Evolutionary conservation across 2,797 vertebrate genomes (phyloP).

Genomic region (Cyclura pinguis): DNA sequence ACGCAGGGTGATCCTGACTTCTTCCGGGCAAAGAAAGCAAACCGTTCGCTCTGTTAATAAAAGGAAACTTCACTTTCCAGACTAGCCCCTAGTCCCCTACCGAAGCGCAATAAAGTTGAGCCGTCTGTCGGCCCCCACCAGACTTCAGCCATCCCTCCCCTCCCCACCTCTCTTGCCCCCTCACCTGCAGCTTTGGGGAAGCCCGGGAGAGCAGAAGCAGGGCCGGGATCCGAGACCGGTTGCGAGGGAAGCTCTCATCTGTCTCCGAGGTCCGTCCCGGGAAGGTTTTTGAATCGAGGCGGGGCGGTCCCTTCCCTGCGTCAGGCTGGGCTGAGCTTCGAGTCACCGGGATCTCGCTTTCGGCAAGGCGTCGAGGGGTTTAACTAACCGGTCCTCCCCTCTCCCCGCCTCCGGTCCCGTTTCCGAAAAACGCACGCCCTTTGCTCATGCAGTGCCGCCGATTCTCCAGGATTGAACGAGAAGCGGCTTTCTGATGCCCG

Average conservation of each 20-base stretch:
- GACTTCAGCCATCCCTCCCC: background rate
- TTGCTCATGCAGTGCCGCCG: background rate
- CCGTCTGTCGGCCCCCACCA: background rate
- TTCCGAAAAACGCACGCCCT: background rate
- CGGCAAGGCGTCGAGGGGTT: no score
- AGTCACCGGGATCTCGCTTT: background rate
- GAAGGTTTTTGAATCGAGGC: slow-evolving; percentile 65
- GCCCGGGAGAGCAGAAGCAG: background rate
- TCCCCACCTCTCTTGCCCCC: background rate
- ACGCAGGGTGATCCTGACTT: background rate
- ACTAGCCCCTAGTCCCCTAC: no score
- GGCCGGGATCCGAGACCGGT: background rate
- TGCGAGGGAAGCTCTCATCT: background rate
- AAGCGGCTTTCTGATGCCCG: background rate
- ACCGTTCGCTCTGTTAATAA: no score
- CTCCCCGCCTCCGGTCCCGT: no score
- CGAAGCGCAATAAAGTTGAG: no score
- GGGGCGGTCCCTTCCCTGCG: slow-evolving; percentile 47
- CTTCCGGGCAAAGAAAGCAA: background rate
- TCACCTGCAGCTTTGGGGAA: slow-evolving; percentile 3
- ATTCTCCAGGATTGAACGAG: background rate
- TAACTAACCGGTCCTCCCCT: no score
- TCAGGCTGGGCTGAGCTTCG: slow-evolving; percentile 16
- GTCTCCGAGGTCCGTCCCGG: background rate
- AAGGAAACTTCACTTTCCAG: background rate